These are phyloP conservation scores for Xestia rhomboidea DNA, from an alignment of 2,888 invertebrate genomes.

Conservation along the genomic window DNA sequence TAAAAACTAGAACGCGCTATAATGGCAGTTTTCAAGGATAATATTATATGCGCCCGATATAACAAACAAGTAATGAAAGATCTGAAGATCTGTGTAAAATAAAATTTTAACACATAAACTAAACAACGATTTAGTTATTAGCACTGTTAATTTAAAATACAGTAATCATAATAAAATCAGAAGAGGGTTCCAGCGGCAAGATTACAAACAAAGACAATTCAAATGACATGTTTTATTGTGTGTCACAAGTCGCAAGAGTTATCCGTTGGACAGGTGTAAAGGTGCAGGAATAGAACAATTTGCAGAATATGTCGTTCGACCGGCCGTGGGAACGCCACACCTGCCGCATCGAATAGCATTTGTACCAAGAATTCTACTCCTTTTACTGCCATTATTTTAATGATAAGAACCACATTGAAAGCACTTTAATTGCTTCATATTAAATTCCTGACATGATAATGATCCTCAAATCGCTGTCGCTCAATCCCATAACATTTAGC, in stretches of 20 bases:
- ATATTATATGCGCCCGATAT: constrained; percentile 23
- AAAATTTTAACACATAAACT: neutral
- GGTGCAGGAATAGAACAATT: constrained; percentile 83
- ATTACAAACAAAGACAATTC: constrained; percentile 1
- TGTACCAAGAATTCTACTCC: constrained; percentile 68
- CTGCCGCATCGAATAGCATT: constrained; percentile 77
- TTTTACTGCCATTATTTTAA: constrained; percentile 62
- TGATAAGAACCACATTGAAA: constrained; percentile 36
- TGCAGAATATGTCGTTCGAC: constrained; percentile 75
- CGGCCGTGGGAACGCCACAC: constrained; percentile 84
- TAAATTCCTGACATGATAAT: neutral
- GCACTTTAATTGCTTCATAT: constrained; percentile 27
- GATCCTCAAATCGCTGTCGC: neutral
- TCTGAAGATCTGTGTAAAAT: neutral
- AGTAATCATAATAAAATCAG: neutral
- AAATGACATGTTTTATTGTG: constrained; percentile 6
- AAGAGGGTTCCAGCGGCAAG: neutral
- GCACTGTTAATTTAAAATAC: neutral
- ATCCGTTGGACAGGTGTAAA: constrained; percentile 79
- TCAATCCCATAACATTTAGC: constrained; percentile 1
- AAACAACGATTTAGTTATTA: neutral
- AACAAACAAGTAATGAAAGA: constrained; percentile 29
- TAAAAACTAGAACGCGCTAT: constrained; percentile 36
- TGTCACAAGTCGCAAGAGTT: constrained; percentile 39
- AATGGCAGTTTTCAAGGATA: constrained; percentile 34